These are phyloP conservation scores for Lycodopsis pacificus DNA, from an alignment of 2,797 vertebrate species.

Conservation along the genomic window DNA sequence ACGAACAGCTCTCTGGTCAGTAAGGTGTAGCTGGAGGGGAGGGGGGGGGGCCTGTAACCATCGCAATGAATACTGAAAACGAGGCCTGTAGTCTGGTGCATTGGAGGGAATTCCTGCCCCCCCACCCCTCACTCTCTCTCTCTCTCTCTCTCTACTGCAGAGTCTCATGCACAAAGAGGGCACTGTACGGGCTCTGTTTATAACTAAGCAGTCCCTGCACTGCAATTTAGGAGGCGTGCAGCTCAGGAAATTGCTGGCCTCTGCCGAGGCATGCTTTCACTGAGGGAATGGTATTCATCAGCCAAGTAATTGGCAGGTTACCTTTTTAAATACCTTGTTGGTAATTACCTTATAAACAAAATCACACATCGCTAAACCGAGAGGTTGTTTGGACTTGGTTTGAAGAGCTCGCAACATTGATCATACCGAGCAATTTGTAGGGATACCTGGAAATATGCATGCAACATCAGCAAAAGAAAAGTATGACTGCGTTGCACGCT, in stretches of 20 bases:
- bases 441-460: constrained; percentile 26
- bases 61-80: constrained; percentile 86
- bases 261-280: constrained; percentile 91
- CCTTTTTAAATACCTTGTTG: constrained; percentile 93
- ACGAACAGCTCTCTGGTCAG: constrained; percentile 50
- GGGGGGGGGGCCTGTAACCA: constrained; percentile 67
- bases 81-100: constrained; percentile 85
- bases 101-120: constrained; percentile 86
- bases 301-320: constrained; percentile 94
- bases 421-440: constrained; percentile 58
- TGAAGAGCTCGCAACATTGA: constrained; percentile 69
- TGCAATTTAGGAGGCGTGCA: constrained; percentile 95
- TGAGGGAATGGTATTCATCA: constrained; percentile 94
- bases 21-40: constrained; percentile 53
- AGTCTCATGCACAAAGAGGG: constrained; percentile 88
- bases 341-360: constrained; percentile 98
- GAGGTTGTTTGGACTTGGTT: constrained; percentile 81
- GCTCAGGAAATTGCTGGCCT: constrained; percentile 96
- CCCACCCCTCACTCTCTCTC: constrained; percentile 29
- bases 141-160: constrained; percentile 62
- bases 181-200: constrained; percentile 88
- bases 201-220: constrained; percentile 90
- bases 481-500: constrained; percentile 21
- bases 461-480: constrained; percentile 10
- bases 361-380: constrained; percentile 83